phyloP scores from a whole-genome alignment of 23 tunicate species.

The Clavelina lepadiformis region DNA sequence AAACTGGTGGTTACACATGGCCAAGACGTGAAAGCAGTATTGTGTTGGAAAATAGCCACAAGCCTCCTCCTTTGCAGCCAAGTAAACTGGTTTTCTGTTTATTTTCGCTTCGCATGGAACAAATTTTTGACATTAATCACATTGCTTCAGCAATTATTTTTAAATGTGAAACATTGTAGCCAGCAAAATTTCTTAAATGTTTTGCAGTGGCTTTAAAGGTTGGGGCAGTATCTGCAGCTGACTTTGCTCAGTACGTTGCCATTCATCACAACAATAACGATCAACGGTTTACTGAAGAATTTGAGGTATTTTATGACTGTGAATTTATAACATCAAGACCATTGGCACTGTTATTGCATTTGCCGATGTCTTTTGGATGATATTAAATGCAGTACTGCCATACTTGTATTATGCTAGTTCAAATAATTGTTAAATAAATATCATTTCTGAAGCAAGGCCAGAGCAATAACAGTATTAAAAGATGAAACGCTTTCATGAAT shows the following conservation, averaged over 20 bases:
- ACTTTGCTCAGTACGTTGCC: slow-evolving; percentile 54
- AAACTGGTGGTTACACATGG: neutral
- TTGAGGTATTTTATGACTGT: slow-evolving; percentile 53
- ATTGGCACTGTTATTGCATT: neutral
- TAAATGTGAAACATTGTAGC: too few relatives aligned
- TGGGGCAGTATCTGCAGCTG: slow-evolving; percentile 41
- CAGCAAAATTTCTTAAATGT: neutral
- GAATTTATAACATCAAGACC: neutral
- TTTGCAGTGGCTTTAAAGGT: slow-evolving; percentile 32
- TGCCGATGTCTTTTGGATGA: neutral
- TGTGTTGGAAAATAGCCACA: neutral
- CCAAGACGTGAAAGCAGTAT: neutral
- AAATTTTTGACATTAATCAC: too few relatives aligned
- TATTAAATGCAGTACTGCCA: neutral
- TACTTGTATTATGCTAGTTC: neutral
- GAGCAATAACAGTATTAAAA: too few relatives aligned
- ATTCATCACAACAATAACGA: slow-evolving; percentile 57
- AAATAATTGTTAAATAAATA: too few relatives aligned
- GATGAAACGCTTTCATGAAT: too few relatives aligned
- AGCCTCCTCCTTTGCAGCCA: neutral
- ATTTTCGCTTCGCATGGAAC: too few relatives aligned
- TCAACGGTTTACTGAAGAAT: slow-evolving; percentile 54
- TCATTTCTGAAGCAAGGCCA: too few relatives aligned
- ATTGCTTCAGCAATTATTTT: neutral
- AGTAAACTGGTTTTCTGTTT: too few relatives aligned